These are phyloP conservation scores for Tipula unca DNA, from an alignment of 2,888 invertebrate genomes.

Conservation along the genomic window DNA sequence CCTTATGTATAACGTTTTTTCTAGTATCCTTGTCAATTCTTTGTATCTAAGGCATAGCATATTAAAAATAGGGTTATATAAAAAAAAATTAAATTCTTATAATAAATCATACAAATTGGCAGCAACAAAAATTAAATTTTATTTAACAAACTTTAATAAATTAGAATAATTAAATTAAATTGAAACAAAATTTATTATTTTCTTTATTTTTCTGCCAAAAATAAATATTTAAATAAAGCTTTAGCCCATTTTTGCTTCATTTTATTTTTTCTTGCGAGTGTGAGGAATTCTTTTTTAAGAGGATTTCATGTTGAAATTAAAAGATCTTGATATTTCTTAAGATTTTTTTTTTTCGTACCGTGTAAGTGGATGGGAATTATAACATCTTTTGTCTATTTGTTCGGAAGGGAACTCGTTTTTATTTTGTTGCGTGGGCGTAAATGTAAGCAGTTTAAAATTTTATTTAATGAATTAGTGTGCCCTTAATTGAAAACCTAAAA, in stretches of 20 bases:
- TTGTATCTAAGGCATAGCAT: background rate
- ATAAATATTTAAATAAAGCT: background rate
- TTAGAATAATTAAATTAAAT: constrained; percentile 14
- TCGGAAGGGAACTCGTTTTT: background rate
- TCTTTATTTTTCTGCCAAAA: background rate
- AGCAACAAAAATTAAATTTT: constrained; percentile 8
- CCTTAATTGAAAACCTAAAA: background rate
- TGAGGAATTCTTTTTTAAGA: background rate
- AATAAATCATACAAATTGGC: constrained; percentile 4
- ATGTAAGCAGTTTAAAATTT: background rate
- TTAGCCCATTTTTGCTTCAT: background rate
- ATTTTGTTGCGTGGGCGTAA: background rate
- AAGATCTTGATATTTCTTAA: background rate
- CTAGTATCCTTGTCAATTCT: background rate
- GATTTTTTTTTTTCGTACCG: background rate
- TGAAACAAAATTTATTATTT: background rate
- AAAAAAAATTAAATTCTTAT: background rate
- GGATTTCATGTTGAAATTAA: background rate
- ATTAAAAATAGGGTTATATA: background rate
- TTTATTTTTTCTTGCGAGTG: background rate
- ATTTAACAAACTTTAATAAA: constrained; percentile 8
- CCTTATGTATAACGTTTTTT: background rate
- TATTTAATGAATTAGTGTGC: background rate
- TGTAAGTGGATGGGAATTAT: background rate
- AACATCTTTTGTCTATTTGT: background rate